Base-by-base conservation (phyloP, 2,888 invertebrate species). In the Buathra laborator region DNA sequence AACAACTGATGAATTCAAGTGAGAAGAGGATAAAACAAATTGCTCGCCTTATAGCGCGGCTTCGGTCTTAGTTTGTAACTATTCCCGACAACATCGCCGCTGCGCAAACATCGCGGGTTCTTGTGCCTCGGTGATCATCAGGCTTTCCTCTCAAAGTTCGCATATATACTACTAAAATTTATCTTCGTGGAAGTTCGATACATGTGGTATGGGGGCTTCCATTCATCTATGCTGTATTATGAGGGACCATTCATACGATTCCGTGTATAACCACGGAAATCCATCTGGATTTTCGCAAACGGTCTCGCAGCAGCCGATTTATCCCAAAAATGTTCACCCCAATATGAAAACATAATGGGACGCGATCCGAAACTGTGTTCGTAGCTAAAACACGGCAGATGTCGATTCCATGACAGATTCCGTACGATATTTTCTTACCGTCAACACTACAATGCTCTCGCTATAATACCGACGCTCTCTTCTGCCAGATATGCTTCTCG, bases 361-460 rank as follows among this genome's bases (percentile, higher is more conserved):
- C 43, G 64, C 72, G 66, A 74, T 72, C 51, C 29, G 48, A 56
- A 44, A 70, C 56, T 32, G 46, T 70, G 32, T n/a, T 37, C 37
- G 29, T 29, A 6, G 59, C 29, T 46, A 29, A 16, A 67, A 74
- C 78, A 53, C 48, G 67, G 71, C 76, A 87, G 86, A 87, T 83
- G 85, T 56, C 74, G 76, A 85, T 88, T 81, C 84, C 80, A 43
- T 81, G 75, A 79, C 83, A 70, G 76, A 80, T 84, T 59, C 71
- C 70, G 59, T n/a, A 51, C 76, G 76, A 76, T 66, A 76, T 53
- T 76, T 76, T 32, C 24, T n/a, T 14, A 5, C 16, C 37, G 62
- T 14, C 16, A 46, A 46, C 32, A 5, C 62, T n/a, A 29, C 46
- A 29, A 10, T 44, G 37, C 44, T 29, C n/a, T 29, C n/a, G 46